phyloP scores from a whole-genome alignment of 2,888 invertebrate genomes.

The Xanthorhoe spadicearia region DNA sequence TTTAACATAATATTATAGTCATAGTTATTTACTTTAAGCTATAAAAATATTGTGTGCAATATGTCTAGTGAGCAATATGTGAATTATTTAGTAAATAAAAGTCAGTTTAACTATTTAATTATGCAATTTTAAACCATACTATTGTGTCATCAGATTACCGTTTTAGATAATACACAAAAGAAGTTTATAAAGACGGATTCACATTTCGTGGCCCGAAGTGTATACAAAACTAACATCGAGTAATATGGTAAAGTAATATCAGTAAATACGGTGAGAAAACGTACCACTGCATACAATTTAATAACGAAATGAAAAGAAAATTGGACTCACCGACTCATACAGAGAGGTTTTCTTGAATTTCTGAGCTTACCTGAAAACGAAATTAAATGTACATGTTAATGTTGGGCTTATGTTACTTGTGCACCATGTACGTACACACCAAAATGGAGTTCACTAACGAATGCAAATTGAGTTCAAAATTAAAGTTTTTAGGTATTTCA shows the following conservation, averaged over 20 bases:
- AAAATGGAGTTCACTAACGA: background rate
- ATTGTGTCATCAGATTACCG: too few species aligned
- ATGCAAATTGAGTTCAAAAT: too few species aligned
- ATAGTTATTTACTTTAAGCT: too few species aligned
- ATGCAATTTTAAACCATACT: too few species aligned
- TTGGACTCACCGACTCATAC: constrained; percentile 47
- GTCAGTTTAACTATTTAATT: too few species aligned
- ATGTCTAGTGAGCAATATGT: too few species aligned
- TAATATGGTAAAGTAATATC: constrained; percentile 62
- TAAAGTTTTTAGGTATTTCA: too few species aligned
- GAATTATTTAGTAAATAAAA: too few species aligned
- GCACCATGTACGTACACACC: background rate
- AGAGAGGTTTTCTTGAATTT: constrained; percentile 30
- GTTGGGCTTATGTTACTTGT: background rate
- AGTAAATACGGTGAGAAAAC: constrained; percentile 51
- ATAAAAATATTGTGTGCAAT: too few species aligned
- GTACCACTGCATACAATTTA: constrained; percentile 55
- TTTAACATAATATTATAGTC: too few species aligned
- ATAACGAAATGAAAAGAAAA: constrained; percentile 57
- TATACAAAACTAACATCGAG: constrained; percentile 47
- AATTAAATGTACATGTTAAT: constrained; percentile 30
- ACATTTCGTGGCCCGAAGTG: constrained; percentile 44
- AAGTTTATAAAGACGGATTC: too few species aligned
- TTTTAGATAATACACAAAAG: too few species aligned
- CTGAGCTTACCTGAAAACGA: constrained; percentile 49